phyloP scores from a whole-genome alignment of 2,888 invertebrate species.

The Lasioglossum villosulum region DNA sequence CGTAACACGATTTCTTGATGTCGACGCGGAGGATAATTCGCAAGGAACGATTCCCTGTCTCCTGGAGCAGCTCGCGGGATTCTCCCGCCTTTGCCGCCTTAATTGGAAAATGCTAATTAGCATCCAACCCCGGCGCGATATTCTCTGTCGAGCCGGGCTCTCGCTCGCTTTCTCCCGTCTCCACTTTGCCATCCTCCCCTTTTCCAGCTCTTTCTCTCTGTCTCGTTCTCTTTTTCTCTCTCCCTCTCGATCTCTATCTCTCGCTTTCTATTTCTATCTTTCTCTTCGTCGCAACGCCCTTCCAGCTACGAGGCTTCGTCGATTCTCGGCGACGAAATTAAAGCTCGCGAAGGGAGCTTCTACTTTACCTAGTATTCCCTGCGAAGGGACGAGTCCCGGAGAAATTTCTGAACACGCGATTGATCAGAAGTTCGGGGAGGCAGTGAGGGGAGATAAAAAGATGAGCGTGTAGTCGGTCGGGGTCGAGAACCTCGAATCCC shows the following conservation, averaged over 20 bases:
- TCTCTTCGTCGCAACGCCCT: slow-evolving; percentile 10
- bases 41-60: slow-evolving; percentile 69
- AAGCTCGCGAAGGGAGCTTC: slow-evolving; percentile 65
- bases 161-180: slow-evolving; percentile 32
- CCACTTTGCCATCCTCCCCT: not conserved
- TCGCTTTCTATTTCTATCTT: not conserved
- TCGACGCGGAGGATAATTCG: slow-evolving; percentile 69
- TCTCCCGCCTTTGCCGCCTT: slow-evolving; percentile 74
- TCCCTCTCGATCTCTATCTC: not conserved
- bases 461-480: slow-evolving; percentile 8
- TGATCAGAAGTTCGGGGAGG: slow-evolving; percentile 30
- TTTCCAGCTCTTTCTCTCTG: not conserved
- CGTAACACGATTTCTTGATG: slow-evolving; percentile 70
- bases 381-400: slow-evolving; percentile 30
- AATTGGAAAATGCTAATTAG: slow-evolving; percentile 80
- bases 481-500: slow-evolving; percentile 18
- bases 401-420: slow-evolving; percentile 39
- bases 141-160: slow-evolving; percentile 66
- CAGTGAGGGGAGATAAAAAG: not conserved
- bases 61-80: slow-evolving; percentile 59
- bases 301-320: slow-evolving; percentile 40
- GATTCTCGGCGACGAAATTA: slow-evolving; percentile 66
- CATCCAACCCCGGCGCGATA: slow-evolving; percentile 74
- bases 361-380: slow-evolving; percentile 49
- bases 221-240: not conserved